Evolutionary conservation across 2,797 vertebrate genomes (phyloP), one percentile per base, ranked within the genome.

Genomic region (Urosaurus nigricauda): DNA sequence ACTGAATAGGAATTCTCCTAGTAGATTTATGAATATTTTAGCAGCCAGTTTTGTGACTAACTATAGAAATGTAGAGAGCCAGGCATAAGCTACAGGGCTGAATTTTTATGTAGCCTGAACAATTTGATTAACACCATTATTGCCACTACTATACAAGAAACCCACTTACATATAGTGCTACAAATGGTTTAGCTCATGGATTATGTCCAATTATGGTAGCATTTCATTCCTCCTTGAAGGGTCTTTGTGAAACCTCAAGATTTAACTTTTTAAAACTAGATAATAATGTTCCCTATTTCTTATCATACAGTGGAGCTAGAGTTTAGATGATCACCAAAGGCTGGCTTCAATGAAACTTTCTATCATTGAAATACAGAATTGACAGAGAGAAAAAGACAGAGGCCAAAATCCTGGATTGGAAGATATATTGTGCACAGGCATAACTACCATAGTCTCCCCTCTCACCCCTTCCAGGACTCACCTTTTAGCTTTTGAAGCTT

Each of bases 21-120:
- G 40, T 2, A 84, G 65, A 60, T 58, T 79, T 63, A 65, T 63
- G n/a, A 73, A 89, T 81, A 37, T 74, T 85, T 40, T 60, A 86
- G 56, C 26, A 75, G 37, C 12, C 60, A 84, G 19, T 35, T 80
- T 90, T 63, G 16, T 79, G 43, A 86, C 77, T 37, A 77, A 56
- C 53, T 73, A 60, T 75, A 83, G 24, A 84, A 84, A 32, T 83
- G 43, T 35, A 14, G 63, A n/a, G 16, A 78, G 68, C n/a, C n/a
- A 74, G 53, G 21, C 53, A 43, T 79, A 79, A 78, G 26, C 35
- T 16, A 70, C 17, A 70, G 47, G 35, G 56, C 35, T 70, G 63
- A 88, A 32, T 56, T 78, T 51, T 35, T 26, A 79, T n/a, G 21
- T 68, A 26, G 43, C 35, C 24, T 86, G 37, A 16, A n/a, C 5